Base-by-base conservation (phyloP, 64 coral and sea anemone species). In the Porites lutea region DNA sequence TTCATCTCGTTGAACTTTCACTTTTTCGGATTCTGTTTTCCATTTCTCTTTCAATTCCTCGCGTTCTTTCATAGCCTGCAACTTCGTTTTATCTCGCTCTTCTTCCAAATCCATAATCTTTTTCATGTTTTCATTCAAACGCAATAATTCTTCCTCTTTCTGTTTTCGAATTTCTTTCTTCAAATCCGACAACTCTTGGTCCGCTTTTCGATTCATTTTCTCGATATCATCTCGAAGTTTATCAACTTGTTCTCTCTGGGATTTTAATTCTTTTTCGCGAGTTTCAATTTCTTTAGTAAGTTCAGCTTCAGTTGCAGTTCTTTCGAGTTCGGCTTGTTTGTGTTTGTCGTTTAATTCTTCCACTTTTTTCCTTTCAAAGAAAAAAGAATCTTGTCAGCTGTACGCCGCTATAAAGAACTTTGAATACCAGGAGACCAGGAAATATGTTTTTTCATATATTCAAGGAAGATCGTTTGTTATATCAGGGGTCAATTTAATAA, bases 91-190 rank as follows among this genome's bases (percentile, higher is more conserved):
- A 37, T 91, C 89, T 59, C 72, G 94, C 52, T 97, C 95, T 54
- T 92, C 95, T 61, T 97, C 95, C 2, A 82, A 60, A 4, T 94
- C 95, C 55, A 97, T 46, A 19, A 97, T 97, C 14, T 77, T 89
- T 72, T 96, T 93, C 75, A 99, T 88, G n/a, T 96, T 95, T 22
- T 86, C 79, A 44, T 93, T 93, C 23, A 99, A 71, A 19, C 55
- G 86, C 4, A 23, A 12, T 16, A 96, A 69, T 85, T 99, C 87
- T 19, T 96, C 88, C 57, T 99, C 97, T 74, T 99, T 99, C 68
- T 99, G 94, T 73, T 92, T 62, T 8, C 88, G 83, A 20, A 99
- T 91, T 84, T 78, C 91, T 14, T 99, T 90, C 64, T 89, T 96
- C 14, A 99, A 91, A 22, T 93, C 89, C 7, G 87, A 89, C 13